A percentile compares a stretch with the other conserved stretches of the same genome.
Conservation (phyloP, 1,140 invertebrate species). For the Neodiprion lecontei region DNA sequence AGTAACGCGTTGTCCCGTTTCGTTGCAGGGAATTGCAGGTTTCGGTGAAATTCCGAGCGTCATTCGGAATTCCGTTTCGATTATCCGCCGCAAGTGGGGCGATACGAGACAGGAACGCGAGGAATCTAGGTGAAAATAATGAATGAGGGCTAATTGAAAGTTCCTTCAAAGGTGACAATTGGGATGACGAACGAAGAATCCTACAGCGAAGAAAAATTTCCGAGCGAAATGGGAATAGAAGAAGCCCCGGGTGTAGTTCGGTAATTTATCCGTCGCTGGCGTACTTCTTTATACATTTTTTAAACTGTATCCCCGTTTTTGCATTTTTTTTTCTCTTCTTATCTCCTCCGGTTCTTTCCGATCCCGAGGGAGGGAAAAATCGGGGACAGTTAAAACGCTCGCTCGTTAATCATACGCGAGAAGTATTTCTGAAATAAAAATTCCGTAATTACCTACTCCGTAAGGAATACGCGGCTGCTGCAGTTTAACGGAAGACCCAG, state of each 20-base stretch:
- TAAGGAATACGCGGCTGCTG: slow-evolving; percentile 7
- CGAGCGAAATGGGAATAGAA: background rate
- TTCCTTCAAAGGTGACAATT: too few relatives aligned
- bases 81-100: too few relatives aligned
- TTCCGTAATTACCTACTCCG: slow-evolving; percentile 42
- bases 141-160: too few relatives aligned
- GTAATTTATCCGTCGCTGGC: slow-evolving; percentile 28
- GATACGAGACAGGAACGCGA: too few relatives aligned
- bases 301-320: background rate
- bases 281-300: slow-evolving; percentile 10
- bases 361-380: background rate
- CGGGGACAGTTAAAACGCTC: slow-evolving; percentile 28
- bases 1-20: too few relatives aligned
- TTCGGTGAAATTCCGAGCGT: too few relatives aligned
- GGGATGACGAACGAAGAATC: too few relatives aligned
- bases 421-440: slow-evolving; percentile 44
- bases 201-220: background rate
- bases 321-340: background rate
- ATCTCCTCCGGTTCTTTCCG: background rate
- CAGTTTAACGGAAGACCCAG: background rate
- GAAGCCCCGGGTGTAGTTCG: slow-evolving; percentile 18
- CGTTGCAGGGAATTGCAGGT: too few relatives aligned
- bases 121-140: too few relatives aligned
- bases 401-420: slow-evolving; percentile 52
- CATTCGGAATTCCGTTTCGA: too few relatives aligned